Evolutionary conservation across 2,113 vertebrate species (phyloP).

Genomic region (Seriola aureovittata): DNA sequence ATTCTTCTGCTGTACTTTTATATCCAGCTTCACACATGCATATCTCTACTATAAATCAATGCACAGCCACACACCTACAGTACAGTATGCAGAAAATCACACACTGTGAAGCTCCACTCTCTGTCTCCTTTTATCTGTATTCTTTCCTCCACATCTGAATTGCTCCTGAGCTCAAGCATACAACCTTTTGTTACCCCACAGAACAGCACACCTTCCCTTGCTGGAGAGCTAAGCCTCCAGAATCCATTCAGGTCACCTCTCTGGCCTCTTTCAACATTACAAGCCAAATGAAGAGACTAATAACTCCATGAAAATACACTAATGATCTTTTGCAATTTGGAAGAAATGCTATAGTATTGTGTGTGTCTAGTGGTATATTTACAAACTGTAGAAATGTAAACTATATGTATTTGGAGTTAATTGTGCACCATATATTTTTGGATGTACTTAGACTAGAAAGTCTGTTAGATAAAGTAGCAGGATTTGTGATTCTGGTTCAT

Average conservation of each 20-base stretch:
- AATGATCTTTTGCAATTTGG: constrained; percentile 20
- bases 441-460: not conserved
- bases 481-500: not conserved
- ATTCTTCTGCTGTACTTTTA: not conserved
- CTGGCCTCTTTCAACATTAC: not conserved
- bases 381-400: not conserved
- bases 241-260: constrained; percentile 36
- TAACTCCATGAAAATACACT: not conserved
- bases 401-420: not conserved
- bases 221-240: constrained; percentile 35
- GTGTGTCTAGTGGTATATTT: not conserved
- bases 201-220: constrained; percentile 37
- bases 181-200: constrained; percentile 48
- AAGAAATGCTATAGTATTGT: not conserved
- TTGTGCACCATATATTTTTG: not conserved
- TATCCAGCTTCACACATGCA: not conserved
- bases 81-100: not conserved
- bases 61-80: not conserved
- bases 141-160: constrained; percentile 30
- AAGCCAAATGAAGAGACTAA: not conserved
- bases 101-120: not conserved
- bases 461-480: not conserved
- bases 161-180: constrained; percentile 33
- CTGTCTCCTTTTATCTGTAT: constrained; percentile 10
- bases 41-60: constrained; percentile 1